phyloP scores from a whole-genome alignment of 2,888 invertebrate genomes.

The Chrysodeixis includens region DNA sequence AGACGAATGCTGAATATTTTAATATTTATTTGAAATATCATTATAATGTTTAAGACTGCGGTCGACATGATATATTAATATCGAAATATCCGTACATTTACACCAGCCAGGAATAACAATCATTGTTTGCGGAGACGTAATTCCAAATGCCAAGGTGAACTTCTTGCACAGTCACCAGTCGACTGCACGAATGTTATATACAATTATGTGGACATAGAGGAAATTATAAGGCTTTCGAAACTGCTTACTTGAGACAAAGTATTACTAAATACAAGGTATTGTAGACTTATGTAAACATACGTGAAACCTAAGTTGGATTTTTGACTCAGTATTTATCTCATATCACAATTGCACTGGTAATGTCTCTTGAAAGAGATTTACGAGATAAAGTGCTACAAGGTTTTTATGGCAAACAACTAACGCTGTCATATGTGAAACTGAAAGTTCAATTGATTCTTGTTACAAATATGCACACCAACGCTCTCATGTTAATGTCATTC shows the following conservation, averaged over 20 bases:
- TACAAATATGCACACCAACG: no score
- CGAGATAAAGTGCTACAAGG: no score
- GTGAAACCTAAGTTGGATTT: background rate
- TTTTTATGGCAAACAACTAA: no score
- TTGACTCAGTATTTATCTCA: no score
- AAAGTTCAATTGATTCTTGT: no score
- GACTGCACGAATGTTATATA: conserved; percentile 62
- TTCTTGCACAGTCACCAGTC: conserved; percentile 75
- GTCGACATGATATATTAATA: conserved; percentile 14
- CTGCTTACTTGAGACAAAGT: conserved; percentile 14
- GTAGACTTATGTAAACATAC: conserved; percentile 7
- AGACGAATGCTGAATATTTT: no score
- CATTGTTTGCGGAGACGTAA: conserved; percentile 66
- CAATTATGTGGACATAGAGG: conserved; percentile 53
- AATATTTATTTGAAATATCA: background rate
- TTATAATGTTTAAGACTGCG: background rate
- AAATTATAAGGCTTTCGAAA: conserved; percentile 49
- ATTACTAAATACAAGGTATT: conserved; percentile 6
- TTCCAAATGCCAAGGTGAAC: conserved; percentile 86
- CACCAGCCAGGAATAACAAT: conserved; percentile 63
- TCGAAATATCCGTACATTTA: conserved; percentile 40
- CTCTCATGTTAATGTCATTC: no score
- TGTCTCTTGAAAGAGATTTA: no score
- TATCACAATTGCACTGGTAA: no score
- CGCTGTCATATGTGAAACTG: no score